phyloP scores from a whole-genome alignment of 2,797 vertebrate genomes.

The Sitta carolinensis region DNA sequence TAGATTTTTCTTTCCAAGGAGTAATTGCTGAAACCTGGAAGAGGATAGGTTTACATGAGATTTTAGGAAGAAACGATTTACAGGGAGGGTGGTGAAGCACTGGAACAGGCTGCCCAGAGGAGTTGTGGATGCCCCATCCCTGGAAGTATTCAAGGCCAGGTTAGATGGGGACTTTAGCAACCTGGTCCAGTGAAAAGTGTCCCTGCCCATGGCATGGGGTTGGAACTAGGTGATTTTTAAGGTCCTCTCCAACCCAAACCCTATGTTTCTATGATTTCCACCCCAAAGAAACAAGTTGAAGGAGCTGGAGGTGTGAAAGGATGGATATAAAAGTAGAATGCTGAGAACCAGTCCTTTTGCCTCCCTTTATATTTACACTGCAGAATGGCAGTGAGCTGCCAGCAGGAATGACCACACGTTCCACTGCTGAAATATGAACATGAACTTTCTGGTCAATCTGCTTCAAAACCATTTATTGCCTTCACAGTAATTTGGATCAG shows the following conservation, averaged over 20 bases:
- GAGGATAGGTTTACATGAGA: not conserved
- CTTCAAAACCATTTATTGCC: not conserved
- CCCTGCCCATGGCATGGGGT: accelerated
- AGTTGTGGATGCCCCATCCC: not conserved
- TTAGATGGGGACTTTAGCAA: not conserved
- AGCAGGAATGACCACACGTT: accelerated
- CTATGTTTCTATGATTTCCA: not conserved
- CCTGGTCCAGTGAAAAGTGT: not conserved
- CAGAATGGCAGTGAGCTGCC: not conserved
- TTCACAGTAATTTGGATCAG: not conserved
- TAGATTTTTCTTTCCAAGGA: not conserved
- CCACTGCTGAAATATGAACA: not conserved
- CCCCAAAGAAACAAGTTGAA: not conserved
- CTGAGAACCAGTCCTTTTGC: not conserved
- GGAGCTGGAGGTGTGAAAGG: not conserved
- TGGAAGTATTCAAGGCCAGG: not conserved
- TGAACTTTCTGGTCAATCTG: not conserved
- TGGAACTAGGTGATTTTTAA: not conserved
- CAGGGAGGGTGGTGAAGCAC: not conserved
- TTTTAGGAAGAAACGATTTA: not conserved
- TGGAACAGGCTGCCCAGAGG: not conserved
- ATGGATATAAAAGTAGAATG: not conserved
- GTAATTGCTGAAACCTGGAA: not conserved
- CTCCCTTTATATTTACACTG: not conserved
- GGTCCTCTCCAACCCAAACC: not conserved